Percentiles rank a stretch among this genome's conserved stretches.
These are phyloP conservation scores for Amaurobius ferox DNA, from an alignment of 2,888 invertebrate genomes.

Conservation along the genomic window DNA sequence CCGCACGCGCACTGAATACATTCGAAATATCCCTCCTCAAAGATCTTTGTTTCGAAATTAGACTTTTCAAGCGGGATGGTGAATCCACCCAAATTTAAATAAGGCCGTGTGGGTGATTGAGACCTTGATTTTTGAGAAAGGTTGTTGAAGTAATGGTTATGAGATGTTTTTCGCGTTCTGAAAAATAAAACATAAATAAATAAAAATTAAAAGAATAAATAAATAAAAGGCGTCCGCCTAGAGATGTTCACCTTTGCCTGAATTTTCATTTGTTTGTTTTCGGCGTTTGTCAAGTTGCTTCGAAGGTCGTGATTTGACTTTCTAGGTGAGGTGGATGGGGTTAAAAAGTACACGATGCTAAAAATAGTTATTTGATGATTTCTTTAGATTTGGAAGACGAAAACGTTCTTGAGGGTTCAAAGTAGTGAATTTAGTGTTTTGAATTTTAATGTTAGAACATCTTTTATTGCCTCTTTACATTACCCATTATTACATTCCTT, in stretches of 20 bases:
- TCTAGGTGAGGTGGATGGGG: background rate
- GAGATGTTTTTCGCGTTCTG: background rate
- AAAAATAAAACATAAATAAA: too few relatives aligned
- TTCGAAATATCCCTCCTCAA: background rate
- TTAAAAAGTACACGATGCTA: background rate
- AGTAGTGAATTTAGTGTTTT: too few relatives aligned
- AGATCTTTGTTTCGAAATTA: conserved; percentile 9
- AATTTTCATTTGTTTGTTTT: background rate
- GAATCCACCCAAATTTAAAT: conserved; percentile 16
- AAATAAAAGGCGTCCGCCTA: background rate
- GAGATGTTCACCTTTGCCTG: background rate
- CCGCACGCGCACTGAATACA: conserved; percentile 7
- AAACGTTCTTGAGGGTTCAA: too few relatives aligned
- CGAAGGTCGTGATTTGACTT: background rate
- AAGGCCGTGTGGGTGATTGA: conserved; percentile 14
- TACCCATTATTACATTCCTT: too few relatives aligned
- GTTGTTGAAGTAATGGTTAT: conserved; percentile 6
- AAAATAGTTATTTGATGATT: too few relatives aligned
- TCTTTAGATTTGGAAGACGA: too few relatives aligned
- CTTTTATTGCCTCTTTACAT: too few relatives aligned
- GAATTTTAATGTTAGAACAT: too few relatives aligned
- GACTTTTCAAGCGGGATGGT: background rate
- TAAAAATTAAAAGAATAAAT: background rate
- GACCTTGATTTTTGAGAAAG: conserved; percentile 6
- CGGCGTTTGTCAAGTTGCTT: too few relatives aligned